These are phyloP conservation scores for Streblospio benedicti DNA, from an alignment of 1,140 invertebrate genomes.

Conservation along the genomic window DNA sequence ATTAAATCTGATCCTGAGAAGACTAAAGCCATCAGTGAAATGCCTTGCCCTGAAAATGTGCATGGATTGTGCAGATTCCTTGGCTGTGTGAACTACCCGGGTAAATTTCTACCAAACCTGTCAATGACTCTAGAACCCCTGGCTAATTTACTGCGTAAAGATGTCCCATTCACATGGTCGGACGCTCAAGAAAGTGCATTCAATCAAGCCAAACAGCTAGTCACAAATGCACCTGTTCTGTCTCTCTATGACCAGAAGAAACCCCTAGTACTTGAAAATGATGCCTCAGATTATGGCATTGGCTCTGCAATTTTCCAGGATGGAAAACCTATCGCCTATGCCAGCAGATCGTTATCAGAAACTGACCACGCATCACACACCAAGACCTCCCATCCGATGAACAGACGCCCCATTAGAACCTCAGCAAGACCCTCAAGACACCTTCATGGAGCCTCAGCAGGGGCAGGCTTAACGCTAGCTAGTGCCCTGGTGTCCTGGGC, in stretches of 20 bases:
- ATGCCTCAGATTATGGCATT: slow-evolving; percentile 6
- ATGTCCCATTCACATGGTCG: not conserved
- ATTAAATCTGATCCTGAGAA: too few species aligned
- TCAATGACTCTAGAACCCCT: not conserved
- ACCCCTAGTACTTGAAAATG: not conserved
- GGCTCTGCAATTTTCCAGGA: slow-evolving; percentile 5
- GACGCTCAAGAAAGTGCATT: slow-evolving; percentile 14
- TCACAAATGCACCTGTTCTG: slow-evolving; percentile 21
- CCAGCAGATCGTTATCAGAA: not conserved
- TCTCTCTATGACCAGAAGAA: slow-evolving; percentile 4
- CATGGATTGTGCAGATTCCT: slow-evolving; percentile 22
- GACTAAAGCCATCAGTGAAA: too few species aligned
- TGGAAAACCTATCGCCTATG: slow-evolving; percentile 4
- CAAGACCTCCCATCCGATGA: too few species aligned
- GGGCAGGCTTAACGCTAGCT: too few species aligned
- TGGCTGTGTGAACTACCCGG: slow-evolving; percentile 25
- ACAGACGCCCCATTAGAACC: too few species aligned
- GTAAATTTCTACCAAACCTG: slow-evolving; percentile 21
- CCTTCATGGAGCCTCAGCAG: too few species aligned
- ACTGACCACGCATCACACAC: too few species aligned
- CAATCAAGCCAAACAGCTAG: slow-evolving; percentile 19
- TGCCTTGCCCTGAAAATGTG: too few species aligned
- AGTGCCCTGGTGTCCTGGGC: too few species aligned
- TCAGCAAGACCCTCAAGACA: too few species aligned
- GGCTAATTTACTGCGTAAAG: not conserved